phyloP scores from a whole-genome alignment of 2,113 vertebrate genomes.

The Anhinga anhinga region DNA sequence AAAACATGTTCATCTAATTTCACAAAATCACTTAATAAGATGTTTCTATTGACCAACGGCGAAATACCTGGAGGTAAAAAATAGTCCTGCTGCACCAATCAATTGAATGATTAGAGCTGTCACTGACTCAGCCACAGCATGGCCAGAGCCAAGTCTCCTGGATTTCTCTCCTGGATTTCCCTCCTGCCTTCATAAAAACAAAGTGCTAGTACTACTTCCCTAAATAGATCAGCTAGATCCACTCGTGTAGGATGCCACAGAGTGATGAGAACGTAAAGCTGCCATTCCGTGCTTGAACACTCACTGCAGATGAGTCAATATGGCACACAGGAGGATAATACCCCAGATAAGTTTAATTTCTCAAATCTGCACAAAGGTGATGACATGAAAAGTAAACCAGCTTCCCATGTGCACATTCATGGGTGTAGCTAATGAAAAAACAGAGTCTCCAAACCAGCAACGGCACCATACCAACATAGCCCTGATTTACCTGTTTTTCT shows the following conservation, averaged over 20 bases:
- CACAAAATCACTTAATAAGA: not conserved
- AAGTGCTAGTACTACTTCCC: not conserved
- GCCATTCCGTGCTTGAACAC: not conserved
- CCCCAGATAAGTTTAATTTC: not conserved
- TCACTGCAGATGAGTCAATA: not conserved
- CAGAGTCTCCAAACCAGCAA: not conserved
- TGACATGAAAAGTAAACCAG: not conserved
- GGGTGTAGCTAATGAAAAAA: not conserved
- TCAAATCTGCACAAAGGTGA: not conserved
- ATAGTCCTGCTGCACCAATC: not conserved
- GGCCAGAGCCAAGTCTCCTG: not conserved
- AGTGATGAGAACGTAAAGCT: not conserved
- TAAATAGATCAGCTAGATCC: not conserved
- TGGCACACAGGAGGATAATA: not conserved
- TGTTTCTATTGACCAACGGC: not conserved
- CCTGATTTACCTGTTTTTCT: not conserved
- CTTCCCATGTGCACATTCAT: accelerated
- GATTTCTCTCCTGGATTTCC: not conserved
- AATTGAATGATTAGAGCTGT: not conserved
- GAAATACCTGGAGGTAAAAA: not conserved
- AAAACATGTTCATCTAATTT: not conserved
- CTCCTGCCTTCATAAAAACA: not conserved
- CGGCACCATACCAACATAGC: not conserved
- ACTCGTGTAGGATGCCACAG: accelerated
- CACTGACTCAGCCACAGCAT: not conserved